Percentiles rank a stretch among this genome's conserved stretches.
These are phyloP conservation scores for Drosophila kuntzei DNA, from an alignment of 2,888 invertebrate species.

Conservation along the genomic window DNA sequence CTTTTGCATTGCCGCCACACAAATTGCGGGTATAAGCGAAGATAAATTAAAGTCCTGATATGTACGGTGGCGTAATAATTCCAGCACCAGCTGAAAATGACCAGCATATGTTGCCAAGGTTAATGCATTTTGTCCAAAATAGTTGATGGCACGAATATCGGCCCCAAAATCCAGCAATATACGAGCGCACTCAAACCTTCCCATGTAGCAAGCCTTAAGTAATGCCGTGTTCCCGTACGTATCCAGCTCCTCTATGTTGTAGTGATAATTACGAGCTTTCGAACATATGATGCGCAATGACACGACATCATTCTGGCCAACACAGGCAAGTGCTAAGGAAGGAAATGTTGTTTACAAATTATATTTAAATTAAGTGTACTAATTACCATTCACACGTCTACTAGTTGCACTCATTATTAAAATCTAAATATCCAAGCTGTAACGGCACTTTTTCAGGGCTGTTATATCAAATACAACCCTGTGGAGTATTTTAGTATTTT, in stretches of 20 bases:
- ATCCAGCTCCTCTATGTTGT: slow-evolving; percentile 80
- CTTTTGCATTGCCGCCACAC: slow-evolving; percentile 79
- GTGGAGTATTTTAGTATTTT: no score
- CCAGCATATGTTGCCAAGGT: slow-evolving; percentile 83
- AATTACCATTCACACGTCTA: slow-evolving; percentile 57
- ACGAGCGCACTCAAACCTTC: slow-evolving; percentile 69
- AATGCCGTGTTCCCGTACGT: slow-evolving; percentile 83
- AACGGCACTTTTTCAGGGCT: slow-evolving; percentile 53
- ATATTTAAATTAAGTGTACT: slow-evolving; percentile 4
- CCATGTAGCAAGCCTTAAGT: slow-evolving; percentile 83
- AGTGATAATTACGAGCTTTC: slow-evolving; percentile 44
- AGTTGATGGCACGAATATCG: slow-evolving; percentile 81
- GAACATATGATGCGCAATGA: slow-evolving; percentile 71
- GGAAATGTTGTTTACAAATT: background rate
- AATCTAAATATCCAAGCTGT: slow-evolving; percentile 9
- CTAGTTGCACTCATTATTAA: slow-evolving; percentile 22
- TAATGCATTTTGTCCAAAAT: slow-evolving; percentile 84
- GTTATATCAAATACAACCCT: background rate
- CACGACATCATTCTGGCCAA: slow-evolving; percentile 66
- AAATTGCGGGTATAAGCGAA: slow-evolving; percentile 83
- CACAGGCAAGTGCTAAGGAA: slow-evolving; percentile 71
- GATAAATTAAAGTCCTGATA: slow-evolving; percentile 83
- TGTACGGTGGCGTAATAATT: slow-evolving; percentile 74
- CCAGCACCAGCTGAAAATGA: slow-evolving; percentile 62
- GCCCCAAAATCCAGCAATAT: slow-evolving; percentile 73